Evolutionary conservation across 2,888 invertebrate species (phyloP), one percentile per base, ranked within the genome.

Genomic region (Pocota personata): DNA sequence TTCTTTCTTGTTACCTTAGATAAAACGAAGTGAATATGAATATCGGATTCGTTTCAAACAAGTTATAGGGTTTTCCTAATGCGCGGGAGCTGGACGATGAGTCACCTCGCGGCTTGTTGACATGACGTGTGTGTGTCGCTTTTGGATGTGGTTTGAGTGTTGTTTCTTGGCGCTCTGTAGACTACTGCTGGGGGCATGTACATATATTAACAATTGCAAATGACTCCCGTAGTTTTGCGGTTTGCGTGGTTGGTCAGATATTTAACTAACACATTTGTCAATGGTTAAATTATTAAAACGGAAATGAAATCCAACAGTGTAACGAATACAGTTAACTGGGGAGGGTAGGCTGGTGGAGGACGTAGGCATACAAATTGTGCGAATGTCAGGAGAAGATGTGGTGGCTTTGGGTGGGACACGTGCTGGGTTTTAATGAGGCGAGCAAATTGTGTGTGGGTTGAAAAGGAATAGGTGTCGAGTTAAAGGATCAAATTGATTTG

Each of bases 61-160:
- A 52, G 62, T 62, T 76, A 66, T 77, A 80, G 86, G 86, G 86
- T 82, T 86, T 86, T 86, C 82, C 86, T 82, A 76, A 46, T 58
- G 57, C 32, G 27, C 58, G 66, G 55, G 52, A 73, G 66, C 40
- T 73, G 66, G 58, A 57, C 66, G 35, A 67, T 86, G 86, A 86
- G 60, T 86, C 86, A 86, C 67, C 64, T 66, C 30, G 62, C 19
- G 19, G 62, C 14, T 50, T 27, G 43, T 52, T 55, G 55, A 60
- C 69, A 48, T 76, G 69, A 35, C 27, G 66, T 75, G 66, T 75
- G 75, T 55, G 75, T 37, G 58, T 40, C 35, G 58, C 75, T 64
- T 71, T 83, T 66, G 57, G 57, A 78, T 62, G 43, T 71, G n/a
- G 69, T 75, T 62, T 46, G 72, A 66, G 64, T 71, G 64, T 48